Evolutionary conservation across 2,797 vertebrate genomes (phyloP), one percentile per base, ranked within the genome.

Genomic region (Microctenopoma lineatum): DNA sequence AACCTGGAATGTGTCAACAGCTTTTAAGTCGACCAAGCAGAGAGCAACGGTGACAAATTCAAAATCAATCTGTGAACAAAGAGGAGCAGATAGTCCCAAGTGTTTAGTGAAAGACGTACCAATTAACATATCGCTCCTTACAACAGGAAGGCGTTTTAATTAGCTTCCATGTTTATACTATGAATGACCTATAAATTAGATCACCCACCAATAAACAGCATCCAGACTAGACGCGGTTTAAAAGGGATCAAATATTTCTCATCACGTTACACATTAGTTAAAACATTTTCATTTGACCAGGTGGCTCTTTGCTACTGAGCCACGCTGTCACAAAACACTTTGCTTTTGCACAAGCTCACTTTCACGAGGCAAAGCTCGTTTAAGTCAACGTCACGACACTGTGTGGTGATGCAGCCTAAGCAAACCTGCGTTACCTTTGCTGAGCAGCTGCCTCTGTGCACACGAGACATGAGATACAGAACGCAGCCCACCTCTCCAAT

Each of bases 1-100:
- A 79, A 86, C 85, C 86, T 84, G 81, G 80, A 72, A 82, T 44
- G 73, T 86, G 90, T 92, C 89, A 90, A 90, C 89, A 90, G 73
- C 79, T 86, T 91, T 90, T 84, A 90, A 85, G 89, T 86, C 83
- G 77, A 72, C 34, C 81, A 69, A 75, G 73, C 27, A 71, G 60
- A 78, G 59, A 75, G 77, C 71, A 86, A 82, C 64, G 34, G 79
- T 70, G 84, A 91, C 82, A 81, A 62, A 84, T 77, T 70, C 75
- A 12, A 75, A 83, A 88, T 88, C 64, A 80, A 87, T 89, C 70
- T 68, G 73, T 46, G 79, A 85, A 85, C 73, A 87, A 84, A 85
- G 79, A 87, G 69, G 67, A 70, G 73, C 77, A 56, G 52, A 60
- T 26, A 59, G 79, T 54, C 62, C 73, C 80, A 56, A 81, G 60